These are phyloP conservation scores for Trididemnum miniatum DNA, from an alignment of 23 tunicate species.

Conservation along the genomic window DNA sequence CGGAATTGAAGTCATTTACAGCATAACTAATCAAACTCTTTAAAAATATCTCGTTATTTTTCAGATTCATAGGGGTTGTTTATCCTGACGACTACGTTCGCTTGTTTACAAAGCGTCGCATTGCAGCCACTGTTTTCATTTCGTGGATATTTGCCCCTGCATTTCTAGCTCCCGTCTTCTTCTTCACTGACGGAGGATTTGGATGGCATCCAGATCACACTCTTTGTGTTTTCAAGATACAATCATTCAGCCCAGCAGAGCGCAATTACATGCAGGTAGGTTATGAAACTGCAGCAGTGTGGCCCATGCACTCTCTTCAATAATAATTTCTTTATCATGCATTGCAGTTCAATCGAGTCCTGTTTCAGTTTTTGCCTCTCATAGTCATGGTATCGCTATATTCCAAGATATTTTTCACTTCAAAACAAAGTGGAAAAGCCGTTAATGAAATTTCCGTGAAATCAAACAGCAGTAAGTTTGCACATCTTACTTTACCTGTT, in stretches of 20 bases:
- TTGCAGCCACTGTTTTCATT: constrained; percentile 13
- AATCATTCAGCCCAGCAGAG: not conserved
- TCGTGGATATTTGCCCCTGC: constrained; percentile 85
- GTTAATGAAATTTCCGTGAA: constrained; percentile 44
- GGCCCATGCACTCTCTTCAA: too few species aligned
- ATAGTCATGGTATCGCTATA: constrained; percentile 56
- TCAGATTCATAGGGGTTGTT: constrained; percentile 58
- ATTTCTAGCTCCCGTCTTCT: constrained; percentile 54
- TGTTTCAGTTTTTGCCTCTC: constrained; percentile 69
- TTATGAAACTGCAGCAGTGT: too few species aligned
- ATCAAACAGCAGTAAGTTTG: too few species aligned
- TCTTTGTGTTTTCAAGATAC: constrained; percentile 47
- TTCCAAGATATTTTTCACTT: constrained; percentile 53
- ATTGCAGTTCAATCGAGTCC: constrained; percentile 52
- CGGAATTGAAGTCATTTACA: too few species aligned
- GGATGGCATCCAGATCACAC: constrained; percentile 45
- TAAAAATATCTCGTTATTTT: not conserved
- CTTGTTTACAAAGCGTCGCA: constrained; percentile 32
- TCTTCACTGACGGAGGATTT: constrained; percentile 46
- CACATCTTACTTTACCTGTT: too few species aligned
- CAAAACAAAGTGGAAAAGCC: constrained; percentile 39
- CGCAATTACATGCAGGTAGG: constrained; percentile 52
- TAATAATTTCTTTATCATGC: too few species aligned
- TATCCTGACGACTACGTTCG: constrained; percentile 46
- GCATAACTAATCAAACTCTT: too few species aligned